Conservation (phyloP, 2,888 invertebrate species). For the Smittia aterrima region DNA sequence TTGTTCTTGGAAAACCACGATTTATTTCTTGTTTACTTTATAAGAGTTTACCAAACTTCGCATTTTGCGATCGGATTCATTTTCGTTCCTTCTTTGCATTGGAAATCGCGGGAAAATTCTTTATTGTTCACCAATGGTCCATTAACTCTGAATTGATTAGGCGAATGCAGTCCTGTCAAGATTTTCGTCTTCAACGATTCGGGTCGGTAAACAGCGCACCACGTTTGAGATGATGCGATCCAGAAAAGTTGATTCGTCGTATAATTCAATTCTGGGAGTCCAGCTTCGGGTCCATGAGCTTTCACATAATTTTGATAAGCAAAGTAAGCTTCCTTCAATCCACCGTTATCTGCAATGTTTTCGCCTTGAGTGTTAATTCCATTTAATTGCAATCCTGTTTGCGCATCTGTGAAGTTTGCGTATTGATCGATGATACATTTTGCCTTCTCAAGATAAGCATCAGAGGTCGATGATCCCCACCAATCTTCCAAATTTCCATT, state of each 20-base stretch:
- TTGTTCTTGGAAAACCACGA: too few relatives aligned
- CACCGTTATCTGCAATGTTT: slow-evolving; percentile 94
- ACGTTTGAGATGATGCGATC: slow-evolving; percentile 81
- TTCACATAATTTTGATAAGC: slow-evolving; percentile 76
- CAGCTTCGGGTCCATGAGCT: slow-evolving; percentile 63
- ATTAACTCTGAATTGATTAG: slow-evolving; percentile 77
- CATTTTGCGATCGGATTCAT: slow-evolving; percentile 93
- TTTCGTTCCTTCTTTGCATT: slow-evolving; percentile 78
- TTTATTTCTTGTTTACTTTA: too few relatives aligned
- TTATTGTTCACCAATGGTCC: slow-evolving; percentile 91
- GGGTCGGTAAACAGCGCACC: slow-evolving; percentile 79
- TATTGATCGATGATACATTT: slow-evolving; percentile 92
- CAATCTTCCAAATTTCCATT: slow-evolving; percentile 91
- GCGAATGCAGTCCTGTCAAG: slow-evolving; percentile 77
- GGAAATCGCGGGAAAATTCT: slow-evolving; percentile 85
- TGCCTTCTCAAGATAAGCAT: slow-evolving; percentile 77
- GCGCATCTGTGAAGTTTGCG: slow-evolving; percentile 80
- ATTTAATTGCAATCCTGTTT: slow-evolving; percentile 74
- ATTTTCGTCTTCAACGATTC: slow-evolving; percentile 61
- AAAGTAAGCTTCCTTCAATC: slow-evolving; percentile 84
- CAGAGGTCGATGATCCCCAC: slow-evolving; percentile 81
- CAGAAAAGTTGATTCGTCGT: slow-evolving; percentile 74
- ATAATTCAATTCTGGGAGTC: slow-evolving; percentile 71
- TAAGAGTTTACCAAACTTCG: slow-evolving; percentile 87
- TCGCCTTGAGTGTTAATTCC: slow-evolving; percentile 91